A percentile compares a stretch with the other conserved stretches of the same genome.
These are phyloP conservation scores for Menidia beryllina DNA, from an alignment of 2,113 vertebrate genomes.

Conservation along the genomic window DNA sequence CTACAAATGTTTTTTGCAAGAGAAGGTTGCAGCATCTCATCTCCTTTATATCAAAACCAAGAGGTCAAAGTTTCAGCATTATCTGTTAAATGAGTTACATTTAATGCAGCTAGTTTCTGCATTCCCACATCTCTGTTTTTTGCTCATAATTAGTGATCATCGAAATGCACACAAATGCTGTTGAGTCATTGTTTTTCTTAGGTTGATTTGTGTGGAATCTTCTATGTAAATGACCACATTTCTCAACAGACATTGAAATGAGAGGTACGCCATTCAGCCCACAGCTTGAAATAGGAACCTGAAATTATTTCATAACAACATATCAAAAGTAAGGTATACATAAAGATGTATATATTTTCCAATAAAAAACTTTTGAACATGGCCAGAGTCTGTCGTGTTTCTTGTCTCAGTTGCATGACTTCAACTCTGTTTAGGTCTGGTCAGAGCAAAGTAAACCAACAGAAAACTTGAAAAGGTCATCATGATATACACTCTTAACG, in stretches of 20 bases:
- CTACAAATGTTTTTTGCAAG: too few species aligned
- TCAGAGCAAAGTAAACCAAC: conserved; percentile 30
- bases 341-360: too few species aligned
- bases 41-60: too few species aligned
- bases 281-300: not conserved
- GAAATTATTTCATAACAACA: too few species aligned
- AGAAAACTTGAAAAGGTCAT: conserved; percentile 31
- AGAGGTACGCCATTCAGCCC: not conserved
- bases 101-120: not conserved
- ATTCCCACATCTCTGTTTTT: not conserved
- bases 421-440: too few species aligned
- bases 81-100: too few species aligned
- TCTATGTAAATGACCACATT: not conserved
- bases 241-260: not conserved
- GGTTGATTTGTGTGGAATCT: not conserved
- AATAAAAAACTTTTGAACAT: too few species aligned
- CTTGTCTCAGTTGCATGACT: conserved; percentile 14
- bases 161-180: not conserved
- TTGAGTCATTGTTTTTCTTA: not conserved
- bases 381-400: too few species aligned
- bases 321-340: too few species aligned
- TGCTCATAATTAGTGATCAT: not conserved
- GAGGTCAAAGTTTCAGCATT: too few species aligned
- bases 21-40: too few species aligned
- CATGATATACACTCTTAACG: conserved; percentile 51